Conservation (phyloP, 2,797 vertebrate genomes). For the Neomorphus geoffroyi region DNA sequence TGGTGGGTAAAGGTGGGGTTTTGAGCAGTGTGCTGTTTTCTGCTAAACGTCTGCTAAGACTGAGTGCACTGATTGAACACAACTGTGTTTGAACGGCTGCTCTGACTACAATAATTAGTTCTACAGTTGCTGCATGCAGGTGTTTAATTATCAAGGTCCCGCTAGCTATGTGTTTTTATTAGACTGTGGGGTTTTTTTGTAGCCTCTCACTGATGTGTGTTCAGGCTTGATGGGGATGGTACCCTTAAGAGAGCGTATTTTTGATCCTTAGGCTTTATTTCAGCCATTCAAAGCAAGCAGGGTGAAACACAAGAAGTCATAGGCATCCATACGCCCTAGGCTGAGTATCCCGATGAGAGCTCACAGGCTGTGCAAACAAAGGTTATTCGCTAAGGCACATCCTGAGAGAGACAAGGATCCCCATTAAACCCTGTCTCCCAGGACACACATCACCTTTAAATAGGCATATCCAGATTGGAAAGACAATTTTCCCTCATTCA, state of each 20-base stretch:
- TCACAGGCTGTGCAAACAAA: background rate
- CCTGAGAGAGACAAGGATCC: background rate
- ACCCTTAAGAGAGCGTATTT: background rate
- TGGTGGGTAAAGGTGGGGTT: background rate
- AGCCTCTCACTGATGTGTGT: background rate
- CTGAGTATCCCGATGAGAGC: fast-evolving
- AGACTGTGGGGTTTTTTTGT: background rate
- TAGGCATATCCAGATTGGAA: fast-evolving
- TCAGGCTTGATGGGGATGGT: background rate
- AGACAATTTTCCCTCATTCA: background rate
- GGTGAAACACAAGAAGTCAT: fast-evolving
- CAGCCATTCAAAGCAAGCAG: background rate
- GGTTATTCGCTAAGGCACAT: background rate
- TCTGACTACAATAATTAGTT: constrained; percentile 9
- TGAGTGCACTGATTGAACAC: background rate
- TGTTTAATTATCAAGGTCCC: background rate
- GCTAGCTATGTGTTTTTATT: background rate
- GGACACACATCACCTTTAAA: background rate
- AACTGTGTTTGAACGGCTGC: background rate
- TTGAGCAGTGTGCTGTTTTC: background rate
- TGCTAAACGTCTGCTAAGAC: background rate
- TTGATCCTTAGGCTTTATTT: background rate
- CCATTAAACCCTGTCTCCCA: fast-evolving
- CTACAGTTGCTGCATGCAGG: background rate
- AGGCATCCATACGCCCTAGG: fast-evolving